phyloP scores from a whole-genome alignment of 2,888 invertebrate genomes.

The Fabriciana adippe region DNA sequence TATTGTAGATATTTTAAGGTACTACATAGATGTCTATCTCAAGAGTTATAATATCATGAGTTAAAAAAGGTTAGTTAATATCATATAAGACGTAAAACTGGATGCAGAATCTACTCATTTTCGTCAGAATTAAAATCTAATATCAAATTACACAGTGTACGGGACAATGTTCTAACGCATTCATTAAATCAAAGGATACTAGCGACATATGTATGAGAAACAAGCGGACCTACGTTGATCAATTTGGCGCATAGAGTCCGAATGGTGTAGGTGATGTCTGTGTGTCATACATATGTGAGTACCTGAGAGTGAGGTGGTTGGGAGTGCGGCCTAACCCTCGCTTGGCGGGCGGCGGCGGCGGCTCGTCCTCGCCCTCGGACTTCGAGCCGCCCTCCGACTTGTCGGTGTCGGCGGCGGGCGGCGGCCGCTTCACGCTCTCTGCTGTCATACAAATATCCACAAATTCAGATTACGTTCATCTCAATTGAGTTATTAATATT shows the following conservation, averaged over 20 bases:
- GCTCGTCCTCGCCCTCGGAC: constrained; percentile 93
- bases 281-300: constrained; percentile 68
- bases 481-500: not conserved
- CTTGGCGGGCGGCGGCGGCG: constrained; percentile 84
- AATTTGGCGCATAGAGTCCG: constrained; percentile 38
- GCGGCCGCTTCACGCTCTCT: constrained; percentile 40
- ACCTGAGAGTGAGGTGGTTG: constrained; percentile 95
- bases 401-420: constrained; percentile 73
- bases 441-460: constrained; percentile 40
- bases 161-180: constrained; percentile 8
- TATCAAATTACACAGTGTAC: not conserved
- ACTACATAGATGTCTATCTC: not conserved
- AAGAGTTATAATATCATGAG: too few species aligned
- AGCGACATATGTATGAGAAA: constrained; percentile 72
- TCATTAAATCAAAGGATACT: constrained; percentile 6
- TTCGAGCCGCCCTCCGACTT: constrained; percentile 87
- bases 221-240: constrained; percentile 60
- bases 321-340: constrained; percentile 93
- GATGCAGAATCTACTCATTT: constrained; percentile 2
- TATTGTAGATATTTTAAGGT: not conserved
- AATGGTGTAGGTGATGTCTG: constrained; percentile 53
- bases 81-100: not conserved
- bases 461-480: not conserved
- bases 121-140: not conserved
- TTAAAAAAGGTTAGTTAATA: too few species aligned